These are phyloP conservation scores for Mercenaria mercenaria DNA, from an alignment of 1,140 invertebrate species.

Conservation along the genomic window DNA sequence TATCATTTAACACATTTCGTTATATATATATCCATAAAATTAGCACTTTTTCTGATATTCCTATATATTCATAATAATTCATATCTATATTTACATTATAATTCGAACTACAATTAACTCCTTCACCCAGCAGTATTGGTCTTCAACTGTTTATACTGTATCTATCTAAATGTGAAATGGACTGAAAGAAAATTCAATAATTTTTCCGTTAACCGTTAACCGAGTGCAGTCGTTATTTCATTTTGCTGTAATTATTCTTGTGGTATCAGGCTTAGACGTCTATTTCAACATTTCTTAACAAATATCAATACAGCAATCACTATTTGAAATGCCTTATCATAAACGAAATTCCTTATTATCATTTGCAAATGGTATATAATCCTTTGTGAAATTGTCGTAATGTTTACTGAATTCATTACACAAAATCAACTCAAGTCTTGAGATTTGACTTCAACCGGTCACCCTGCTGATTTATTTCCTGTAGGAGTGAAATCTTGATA, in stretches of 20 bases:
- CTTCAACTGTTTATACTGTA: not conserved
- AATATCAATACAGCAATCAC: not conserved
- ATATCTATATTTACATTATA: too few species aligned
- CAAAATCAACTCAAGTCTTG: not conserved
- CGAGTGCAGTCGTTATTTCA: not conserved
- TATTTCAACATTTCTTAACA: conserved; percentile 17
- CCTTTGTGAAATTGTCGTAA: not conserved
- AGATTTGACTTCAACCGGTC: conserved; percentile 1
- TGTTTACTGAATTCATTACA: conserved; percentile 8
- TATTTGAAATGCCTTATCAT: not conserved
- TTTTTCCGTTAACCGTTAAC: not conserved
- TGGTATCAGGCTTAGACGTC: not conserved
- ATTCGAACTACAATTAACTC: too few species aligned
- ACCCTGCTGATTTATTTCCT: conserved; percentile 27
- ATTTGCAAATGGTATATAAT: conserved; percentile 3
- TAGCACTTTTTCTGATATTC: too few species aligned
- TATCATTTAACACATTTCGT: too few species aligned
- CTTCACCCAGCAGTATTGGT: not conserved
- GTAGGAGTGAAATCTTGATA: conserved; percentile 3
- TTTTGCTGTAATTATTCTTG: not conserved
- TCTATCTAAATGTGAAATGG: not conserved
- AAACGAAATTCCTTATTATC: not conserved
- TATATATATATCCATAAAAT: too few species aligned
- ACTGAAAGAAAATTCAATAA: conserved; percentile 7
- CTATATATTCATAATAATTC: too few species aligned